Conservation (phyloP, 2,888 invertebrate species). For the Synergus gifuensis region DNA sequence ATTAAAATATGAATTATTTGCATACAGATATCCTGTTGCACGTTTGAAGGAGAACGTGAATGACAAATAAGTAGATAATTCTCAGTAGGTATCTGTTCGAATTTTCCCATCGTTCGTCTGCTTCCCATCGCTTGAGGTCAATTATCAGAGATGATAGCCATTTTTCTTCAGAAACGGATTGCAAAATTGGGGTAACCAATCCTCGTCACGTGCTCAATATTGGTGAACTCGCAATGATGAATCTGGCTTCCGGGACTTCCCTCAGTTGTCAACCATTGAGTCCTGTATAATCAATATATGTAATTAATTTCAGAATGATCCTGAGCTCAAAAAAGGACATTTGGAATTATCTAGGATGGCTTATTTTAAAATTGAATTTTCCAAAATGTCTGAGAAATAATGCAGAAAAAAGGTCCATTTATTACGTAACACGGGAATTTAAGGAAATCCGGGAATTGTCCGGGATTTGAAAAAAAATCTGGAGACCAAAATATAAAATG, state of each 20-base stretch:
- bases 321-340: too few relatives aligned
- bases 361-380: too few relatives aligned
- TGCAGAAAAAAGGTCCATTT: too few relatives aligned
- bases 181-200: slow-evolving; percentile 87
- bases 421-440: too few relatives aligned
- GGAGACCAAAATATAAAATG: too few relatives aligned
- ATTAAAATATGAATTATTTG: background rate
- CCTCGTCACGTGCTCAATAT: slow-evolving; percentile 87
- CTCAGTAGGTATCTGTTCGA: background rate
- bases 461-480: too few relatives aligned
- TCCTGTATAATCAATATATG: slow-evolving; percentile 79
- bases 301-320: background rate
- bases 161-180: slow-evolving; percentile 85
- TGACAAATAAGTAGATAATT: background rate
- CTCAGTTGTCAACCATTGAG: slow-evolving; percentile 88
- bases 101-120: background rate
- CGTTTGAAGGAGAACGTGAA: background rate
- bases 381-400: too few relatives aligned
- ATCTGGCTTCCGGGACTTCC: slow-evolving; percentile 93
- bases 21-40: slow-evolving; percentile 8
- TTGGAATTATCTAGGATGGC: too few relatives aligned
- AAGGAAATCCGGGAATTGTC: too few relatives aligned
- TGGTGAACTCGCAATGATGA: slow-evolving; percentile 88
- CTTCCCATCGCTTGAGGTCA: background rate
- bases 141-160: background rate